Evolutionary conservation across 2,113 vertebrate species (phyloP), one percentile per base, ranked within the genome.

Genomic region (Corythornis vintsioides): DNA sequence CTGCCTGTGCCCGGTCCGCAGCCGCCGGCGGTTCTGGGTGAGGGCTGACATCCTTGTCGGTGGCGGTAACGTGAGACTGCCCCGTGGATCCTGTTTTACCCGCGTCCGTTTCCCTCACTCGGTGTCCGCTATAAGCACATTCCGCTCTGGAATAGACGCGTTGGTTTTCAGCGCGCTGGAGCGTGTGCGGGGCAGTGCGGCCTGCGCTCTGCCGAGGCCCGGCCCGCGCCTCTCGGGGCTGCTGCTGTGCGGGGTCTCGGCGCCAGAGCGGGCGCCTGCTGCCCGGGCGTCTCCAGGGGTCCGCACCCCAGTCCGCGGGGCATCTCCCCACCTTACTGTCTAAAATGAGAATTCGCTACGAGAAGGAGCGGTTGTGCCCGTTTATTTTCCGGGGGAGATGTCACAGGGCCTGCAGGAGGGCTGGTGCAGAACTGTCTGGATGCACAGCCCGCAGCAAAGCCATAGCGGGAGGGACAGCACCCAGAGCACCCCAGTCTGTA

Each of bases 271-370:
- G 29, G 65, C 10, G n/a, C n/a, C 65, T 10, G 5, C 60, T 13
- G 28, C 24, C 33, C 15, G 2, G 33, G 6, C 14, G 2, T 10
- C 15, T 13, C 25, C 7, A 9, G 9, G 35, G 11, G 6, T 15
- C 50, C 6, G 47, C 47, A 22, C 47, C 50, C 33, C 75, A 3
- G 16, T 4, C 52, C 18, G 2, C 2, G 25, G 33, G 9, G 16
- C 7, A 2, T 8, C 11, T 2, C 3, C 14, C 1, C 1, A 3
- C 40, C 13, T 26, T 3, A 5, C 19, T 6, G 13, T 4, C 10
- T 9, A 2, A 29, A 21, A 4, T 5, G 20, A 13, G 3, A 3
- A 35, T 20, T 26, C 0, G 50, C 1, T 22, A 5, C 3, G 74
- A 4, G 26, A 14, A 48, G 52, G 11, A 50, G 52, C 10, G 4